phyloP scores from a whole-genome alignment of 2,797 vertebrate species.

The Enteromius argenteus region DNA sequence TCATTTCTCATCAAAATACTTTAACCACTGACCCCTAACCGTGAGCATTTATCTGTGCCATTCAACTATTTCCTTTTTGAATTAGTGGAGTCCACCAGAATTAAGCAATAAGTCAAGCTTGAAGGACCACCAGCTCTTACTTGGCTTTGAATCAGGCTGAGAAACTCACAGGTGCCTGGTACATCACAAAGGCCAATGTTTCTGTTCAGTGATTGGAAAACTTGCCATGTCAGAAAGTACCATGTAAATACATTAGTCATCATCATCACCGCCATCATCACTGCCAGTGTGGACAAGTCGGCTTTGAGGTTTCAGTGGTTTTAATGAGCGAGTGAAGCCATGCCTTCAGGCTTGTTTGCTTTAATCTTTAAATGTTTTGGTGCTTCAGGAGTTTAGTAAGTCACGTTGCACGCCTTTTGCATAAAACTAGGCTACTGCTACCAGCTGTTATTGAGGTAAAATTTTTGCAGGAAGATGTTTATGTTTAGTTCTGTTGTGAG shows the following conservation, averaged over 20 bases:
- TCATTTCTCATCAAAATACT: slow-evolving; percentile 41
- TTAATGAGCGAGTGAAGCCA: slow-evolving; percentile 35
- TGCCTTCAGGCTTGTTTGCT: slow-evolving; percentile 20
- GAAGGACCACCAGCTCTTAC: slow-evolving; percentile 39
- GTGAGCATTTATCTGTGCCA: slow-evolving; percentile 40
- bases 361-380: slow-evolving; percentile 31
- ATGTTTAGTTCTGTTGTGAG: slow-evolving; percentile 4
- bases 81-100: slow-evolving; percentile 27
- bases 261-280: neutral
- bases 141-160: slow-evolving; percentile 27
- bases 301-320: slow-evolving; percentile 13
- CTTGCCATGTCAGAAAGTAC: slow-evolving; percentile 21
- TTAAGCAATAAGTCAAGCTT: slow-evolving; percentile 47
- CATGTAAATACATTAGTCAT: slow-evolving; percentile 46
- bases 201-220: slow-evolving; percentile 37
- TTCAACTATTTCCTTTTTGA: slow-evolving; percentile 44
- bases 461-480: neutral
- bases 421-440: neutral
- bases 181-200: slow-evolving; percentile 10
- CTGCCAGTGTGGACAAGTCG: slow-evolving; percentile 40
- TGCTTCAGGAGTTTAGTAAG: neutral
- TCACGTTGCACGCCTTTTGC: neutral
- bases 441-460: neutral
- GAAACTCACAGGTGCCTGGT: slow-evolving; percentile 20
- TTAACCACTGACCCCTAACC: slow-evolving; percentile 37